Base-by-base conservation (phyloP, 1,140 invertebrate genomes). In the Anastrepha obliqua region DNA sequence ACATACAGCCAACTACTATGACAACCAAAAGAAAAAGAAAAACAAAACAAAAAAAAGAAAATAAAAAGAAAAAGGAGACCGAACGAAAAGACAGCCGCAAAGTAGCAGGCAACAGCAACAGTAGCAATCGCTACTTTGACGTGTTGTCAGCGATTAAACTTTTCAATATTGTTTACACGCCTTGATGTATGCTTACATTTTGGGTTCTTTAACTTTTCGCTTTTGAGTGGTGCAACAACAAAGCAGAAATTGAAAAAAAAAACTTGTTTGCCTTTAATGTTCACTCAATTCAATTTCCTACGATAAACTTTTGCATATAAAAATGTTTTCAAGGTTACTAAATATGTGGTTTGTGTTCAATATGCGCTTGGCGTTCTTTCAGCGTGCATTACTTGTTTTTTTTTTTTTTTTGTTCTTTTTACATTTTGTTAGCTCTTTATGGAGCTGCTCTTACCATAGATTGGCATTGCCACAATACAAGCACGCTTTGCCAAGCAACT, bases 81-180 rank as follows among this genome's bases (percentile, higher is more conserved):
- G n/a, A n/a, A n/a, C 17, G 2, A 29, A 62, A 62, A 62, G 60
- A 81, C 74, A 78, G n/a, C 17, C 17, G 17, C 74, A 62, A 62
- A 62, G 60, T 62, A 62, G 47, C 74, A 78, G 44, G 39, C 29
- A 70, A 70, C 67, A 74, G 15, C 15, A 44, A 2, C 42, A 74
- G 67, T 42, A 44, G 42, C 67, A 44, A 44, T 42, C 39, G 67
- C 67, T 17, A 74, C 67, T 47, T 47, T n/a, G 67, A 81, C 44
- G 74, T 58, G 74, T 81, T 81, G 74, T 58, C 74, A 81, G 74
- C 74, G 74, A 81, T 81, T 81, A 81, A 81, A 81, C 74, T 81
- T 81, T 81, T 81, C 74, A 81, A 55, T 81, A 81, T 81, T 81
- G 47, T 81, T 81, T 81, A 81, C 44, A 51, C 74, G 47, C 47